Evolutionary conservation across 2,113 vertebrate species (phyloP).

Genomic region (Baryphthengus martii): DNA sequence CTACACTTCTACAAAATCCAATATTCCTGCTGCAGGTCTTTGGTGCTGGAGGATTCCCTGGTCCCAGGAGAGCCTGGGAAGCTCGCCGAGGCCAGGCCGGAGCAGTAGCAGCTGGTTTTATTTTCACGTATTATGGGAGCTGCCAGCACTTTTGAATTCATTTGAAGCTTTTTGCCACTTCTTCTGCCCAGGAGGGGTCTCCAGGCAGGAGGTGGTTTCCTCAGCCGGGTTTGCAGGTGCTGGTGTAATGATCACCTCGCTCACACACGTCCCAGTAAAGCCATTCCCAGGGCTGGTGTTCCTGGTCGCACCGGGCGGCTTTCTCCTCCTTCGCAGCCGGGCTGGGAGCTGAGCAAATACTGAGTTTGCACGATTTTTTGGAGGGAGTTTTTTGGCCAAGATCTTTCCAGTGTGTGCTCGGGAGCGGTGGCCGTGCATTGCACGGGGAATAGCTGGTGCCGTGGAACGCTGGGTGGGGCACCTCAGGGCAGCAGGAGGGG

Average conservation of each 20-base stretch:
- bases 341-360: not conserved
- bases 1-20: not conserved
- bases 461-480: too few relatives aligned
- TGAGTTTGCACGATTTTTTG: not conserved
- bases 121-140: not conserved
- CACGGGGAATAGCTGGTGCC: too few relatives aligned
- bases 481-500: too few relatives aligned
- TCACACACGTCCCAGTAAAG: not conserved
- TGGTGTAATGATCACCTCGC: not conserved
- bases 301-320: not conserved
- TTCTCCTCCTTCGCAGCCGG: not conserved
- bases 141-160: not conserved
- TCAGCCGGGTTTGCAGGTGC: not conserved
- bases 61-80: not conserved
- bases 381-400: too few relatives aligned
- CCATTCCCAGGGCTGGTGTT: fast-evolving
- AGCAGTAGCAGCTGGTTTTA: not conserved
- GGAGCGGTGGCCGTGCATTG: too few relatives aligned
- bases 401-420: too few relatives aligned
- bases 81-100: not conserved
- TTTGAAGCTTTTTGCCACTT: not conserved
- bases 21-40: not conserved
- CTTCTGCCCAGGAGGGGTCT: not conserved
- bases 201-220: not conserved
- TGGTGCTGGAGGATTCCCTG: not conserved